Percentiles rank a stretch among this genome's conserved stretches.
phyloP scores from a whole-genome alignment of 2,888 invertebrate genomes.

The Tridacna crocea region DNA sequence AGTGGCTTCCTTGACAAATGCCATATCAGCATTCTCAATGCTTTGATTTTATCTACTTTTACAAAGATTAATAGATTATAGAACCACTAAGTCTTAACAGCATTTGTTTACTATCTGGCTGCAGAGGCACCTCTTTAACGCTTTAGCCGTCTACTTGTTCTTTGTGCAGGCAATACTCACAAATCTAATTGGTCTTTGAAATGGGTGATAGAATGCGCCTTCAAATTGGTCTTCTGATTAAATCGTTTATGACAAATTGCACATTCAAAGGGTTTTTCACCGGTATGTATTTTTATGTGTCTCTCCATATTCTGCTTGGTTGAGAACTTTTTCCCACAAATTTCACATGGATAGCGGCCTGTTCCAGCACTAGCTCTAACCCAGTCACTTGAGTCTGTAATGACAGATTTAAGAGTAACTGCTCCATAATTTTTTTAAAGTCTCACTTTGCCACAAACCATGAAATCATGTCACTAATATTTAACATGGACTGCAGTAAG shows the following conservation, averaged over 20 bases:
- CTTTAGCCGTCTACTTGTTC: no score
- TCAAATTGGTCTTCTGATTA: constrained; percentile 14
- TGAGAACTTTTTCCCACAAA: constrained; percentile 35
- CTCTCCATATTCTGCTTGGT: constrained; percentile 19
- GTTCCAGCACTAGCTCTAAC: neutral
- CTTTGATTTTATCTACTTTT: no score
- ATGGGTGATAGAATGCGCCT: neutral
- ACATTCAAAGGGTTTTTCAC: constrained; percentile 44
- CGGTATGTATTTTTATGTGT: constrained; percentile 44
- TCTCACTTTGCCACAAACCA: no score
- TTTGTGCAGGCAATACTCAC: neutral
- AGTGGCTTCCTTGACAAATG: no score
- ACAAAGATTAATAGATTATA: no score
- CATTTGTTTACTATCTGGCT: no score
- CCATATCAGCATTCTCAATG: no score
- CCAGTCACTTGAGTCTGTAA: constrained; percentile 7
- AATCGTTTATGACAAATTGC: constrained; percentile 5
- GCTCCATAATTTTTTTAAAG: no score
- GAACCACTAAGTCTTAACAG: no score
- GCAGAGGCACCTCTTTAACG: no score
- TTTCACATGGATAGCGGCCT: constrained; percentile 8
- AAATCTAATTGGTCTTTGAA: constrained; percentile 1
- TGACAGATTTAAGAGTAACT: neutral
- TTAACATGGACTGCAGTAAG: no score
- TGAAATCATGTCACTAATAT: no score